Evolutionary conservation across 2,797 vertebrate genomes (phyloP).

Genomic region (Chelon labrosus): DNA sequence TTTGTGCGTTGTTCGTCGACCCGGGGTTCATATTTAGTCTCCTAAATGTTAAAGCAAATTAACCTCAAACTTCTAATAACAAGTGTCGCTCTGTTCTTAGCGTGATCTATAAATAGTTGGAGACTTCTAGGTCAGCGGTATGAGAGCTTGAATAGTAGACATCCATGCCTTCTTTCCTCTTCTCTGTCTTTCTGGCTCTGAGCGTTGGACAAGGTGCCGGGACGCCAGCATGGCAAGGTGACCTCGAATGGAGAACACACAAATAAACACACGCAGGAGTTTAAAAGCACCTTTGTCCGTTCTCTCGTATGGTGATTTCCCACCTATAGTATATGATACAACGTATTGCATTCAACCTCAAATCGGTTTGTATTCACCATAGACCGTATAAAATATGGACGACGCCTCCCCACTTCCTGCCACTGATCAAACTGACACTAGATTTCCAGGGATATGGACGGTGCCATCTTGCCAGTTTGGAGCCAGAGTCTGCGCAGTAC

Average conservation of each 20-base stretch:
- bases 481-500: too few relatives aligned
- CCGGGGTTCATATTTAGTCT: slow-evolving; percentile 18
- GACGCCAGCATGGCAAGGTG: slow-evolving; percentile 81
- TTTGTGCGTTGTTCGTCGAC: background rate
- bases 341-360: background rate
- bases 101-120: slow-evolving; percentile 52
- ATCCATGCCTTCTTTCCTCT: background rate
- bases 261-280: background rate
- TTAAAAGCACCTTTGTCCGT: background rate
- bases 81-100: slow-evolving; percentile 35
- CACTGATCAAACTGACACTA: too few relatives aligned
- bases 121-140: slow-evolving; percentile 51
- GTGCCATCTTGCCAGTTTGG: too few relatives aligned
- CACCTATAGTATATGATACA: background rate
- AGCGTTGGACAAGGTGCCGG: slow-evolving; percentile 70
- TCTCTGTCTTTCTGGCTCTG: slow-evolving; percentile 63
- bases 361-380: too few relatives aligned
- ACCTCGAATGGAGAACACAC: slow-evolving; percentile 63
- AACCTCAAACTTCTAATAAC: slow-evolving; percentile 41
- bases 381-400: too few relatives aligned
- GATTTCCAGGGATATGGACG: too few relatives aligned
- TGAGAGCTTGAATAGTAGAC: slow-evolving; percentile 27
- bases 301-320: background rate
- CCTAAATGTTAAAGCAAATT: slow-evolving; percentile 42
- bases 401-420: too few relatives aligned